Base-by-base conservation (phyloP, 1,140 invertebrate species). In the Semibalanus balanoides region DNA sequence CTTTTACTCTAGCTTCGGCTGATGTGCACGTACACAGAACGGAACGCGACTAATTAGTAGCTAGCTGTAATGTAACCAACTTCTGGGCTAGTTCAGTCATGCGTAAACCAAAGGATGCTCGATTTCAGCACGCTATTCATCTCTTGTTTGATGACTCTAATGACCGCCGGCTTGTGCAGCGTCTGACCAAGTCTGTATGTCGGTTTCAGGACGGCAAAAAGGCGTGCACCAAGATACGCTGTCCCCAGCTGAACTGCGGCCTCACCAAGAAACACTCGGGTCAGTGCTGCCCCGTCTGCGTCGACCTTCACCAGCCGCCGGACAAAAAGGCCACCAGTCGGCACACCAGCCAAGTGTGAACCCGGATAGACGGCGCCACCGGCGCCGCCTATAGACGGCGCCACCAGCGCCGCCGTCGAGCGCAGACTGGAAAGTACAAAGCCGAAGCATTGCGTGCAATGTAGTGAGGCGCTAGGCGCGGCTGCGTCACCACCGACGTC, bases 171-270 rank as follows among this genome's bases (percentile, higher is more conserved):
- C 28, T 28, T 28, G 74, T 77, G 74, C 30, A 74, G 74, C 77
- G 74, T 78, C 80, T 75, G 28, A 74, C 43, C 78, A 35, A 74
- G 72, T 78, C 79, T 40, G 78, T 77, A 78, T 83, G 79, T 78
- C n/a, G 77, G 77, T 84, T 86, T 0, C 84, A 94, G 93, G 92
- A 93, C 81, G 90, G 91, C 73, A 88, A 88, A 80, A 88, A 91
- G 71, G 90, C 87, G 79, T 94, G 93, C 82, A 88, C 90, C 77
- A 86, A 91, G 76, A 91, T 91, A 79, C 87, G 89, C n/a, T 94
- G 92, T 84, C 88, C 89, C 25, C 87, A 88, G 73, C 73, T 81
- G 3, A 74, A 35, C 0, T 82, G 81, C 70, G 73, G 76, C 0
- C 75, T 78, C 30, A 81, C 78, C 27, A 75, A 79, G 9, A 76